phyloP scores from a whole-genome alignment of 2,888 invertebrate species.

The Nudaria mundana region DNA sequence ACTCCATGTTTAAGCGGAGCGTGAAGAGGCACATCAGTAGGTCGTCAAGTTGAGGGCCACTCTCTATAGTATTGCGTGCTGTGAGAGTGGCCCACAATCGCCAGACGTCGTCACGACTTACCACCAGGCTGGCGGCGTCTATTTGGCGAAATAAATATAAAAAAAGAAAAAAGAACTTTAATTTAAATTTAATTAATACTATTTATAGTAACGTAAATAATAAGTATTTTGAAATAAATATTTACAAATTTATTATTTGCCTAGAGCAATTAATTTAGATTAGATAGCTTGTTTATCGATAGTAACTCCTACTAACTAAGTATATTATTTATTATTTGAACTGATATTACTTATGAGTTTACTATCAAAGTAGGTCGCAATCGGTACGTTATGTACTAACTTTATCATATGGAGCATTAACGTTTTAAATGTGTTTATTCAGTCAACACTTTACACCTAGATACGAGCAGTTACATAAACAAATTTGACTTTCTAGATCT shows the following conservation, averaged over 20 bases:
- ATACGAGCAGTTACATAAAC: slow-evolving; percentile 13
- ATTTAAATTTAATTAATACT: too few relatives aligned
- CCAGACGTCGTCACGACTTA: too few relatives aligned
- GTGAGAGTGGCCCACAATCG: too few relatives aligned
- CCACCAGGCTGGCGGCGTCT: too few relatives aligned
- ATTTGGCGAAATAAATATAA: too few relatives aligned
- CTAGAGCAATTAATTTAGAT: slow-evolving; percentile 22
- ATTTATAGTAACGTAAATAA: too few relatives aligned
- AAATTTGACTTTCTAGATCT: slow-evolving; percentile 11
- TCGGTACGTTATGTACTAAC: slow-evolving; percentile 31
- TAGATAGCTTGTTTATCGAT: slow-evolving; percentile 44
- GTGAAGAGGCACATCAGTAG: too few relatives aligned
- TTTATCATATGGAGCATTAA: slow-evolving; percentile 47
- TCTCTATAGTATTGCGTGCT: too few relatives aligned
- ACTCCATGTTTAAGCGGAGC: too few relatives aligned
- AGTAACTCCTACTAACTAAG: slow-evolving; percentile 35
- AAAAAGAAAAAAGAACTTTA: too few relatives aligned
- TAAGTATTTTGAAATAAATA: slow-evolving; percentile 1
- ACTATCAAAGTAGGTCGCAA: slow-evolving; percentile 69
- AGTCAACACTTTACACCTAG: slow-evolving; percentile 34
- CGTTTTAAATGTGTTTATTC: slow-evolving; percentile 36
- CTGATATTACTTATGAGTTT: slow-evolving; percentile 36
- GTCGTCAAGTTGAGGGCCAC: too few relatives aligned
- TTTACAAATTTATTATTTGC: slow-evolving; percentile 13
- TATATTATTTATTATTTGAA: slow-evolving; percentile 26